Evolutionary conservation across 1,140 invertebrate genomes (phyloP).

Genomic region (Aphis gossypii): DNA sequence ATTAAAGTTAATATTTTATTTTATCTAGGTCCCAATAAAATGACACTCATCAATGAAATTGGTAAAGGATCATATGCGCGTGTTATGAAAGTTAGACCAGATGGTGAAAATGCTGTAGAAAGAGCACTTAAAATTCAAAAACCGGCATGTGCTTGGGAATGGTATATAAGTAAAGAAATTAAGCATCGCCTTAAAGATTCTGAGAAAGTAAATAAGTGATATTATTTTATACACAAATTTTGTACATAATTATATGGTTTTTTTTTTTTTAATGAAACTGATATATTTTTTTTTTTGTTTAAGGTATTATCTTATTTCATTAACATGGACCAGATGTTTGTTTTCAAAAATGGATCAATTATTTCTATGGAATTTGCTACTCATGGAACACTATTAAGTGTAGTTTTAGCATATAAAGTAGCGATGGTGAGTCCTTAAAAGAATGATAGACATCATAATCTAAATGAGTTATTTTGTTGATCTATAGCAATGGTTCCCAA

Average conservation of each 20-base stretch:
- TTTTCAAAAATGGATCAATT: conserved; percentile 59
- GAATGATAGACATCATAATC: background rate
- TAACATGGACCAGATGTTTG: conserved; percentile 58
- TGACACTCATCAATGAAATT: conserved; percentile 59
- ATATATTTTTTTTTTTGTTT: background rate
- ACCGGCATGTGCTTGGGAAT: conserved; percentile 81
- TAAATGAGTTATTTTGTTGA: background rate
- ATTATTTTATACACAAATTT: background rate
- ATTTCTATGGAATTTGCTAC: conserved; percentile 47
- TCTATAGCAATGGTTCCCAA: too few relatives aligned
- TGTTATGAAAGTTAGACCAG: conserved; percentile 59
- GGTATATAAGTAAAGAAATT: conserved; percentile 80
- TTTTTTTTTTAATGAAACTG: background rate
- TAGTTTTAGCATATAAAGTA: background rate
- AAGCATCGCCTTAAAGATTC: conserved; percentile 74
- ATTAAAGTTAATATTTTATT: background rate
- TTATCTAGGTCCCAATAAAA: conserved; percentile 59
- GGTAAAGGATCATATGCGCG: conserved; percentile 62
- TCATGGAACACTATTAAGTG: conserved; percentile 25
- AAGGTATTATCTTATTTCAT: conserved; percentile 57
- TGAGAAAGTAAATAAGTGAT: conserved; percentile 69
- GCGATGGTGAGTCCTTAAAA: background rate
- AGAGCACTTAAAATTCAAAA: conserved; percentile 68
- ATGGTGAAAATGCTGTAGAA: background rate
- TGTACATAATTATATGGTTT: background rate